A percentile compares a stretch with the other conserved stretches of the same genome.
Evolutionary conservation across 1,140 invertebrate species (phyloP).

Genomic region (Lordiphosa clarofinis): DNA sequence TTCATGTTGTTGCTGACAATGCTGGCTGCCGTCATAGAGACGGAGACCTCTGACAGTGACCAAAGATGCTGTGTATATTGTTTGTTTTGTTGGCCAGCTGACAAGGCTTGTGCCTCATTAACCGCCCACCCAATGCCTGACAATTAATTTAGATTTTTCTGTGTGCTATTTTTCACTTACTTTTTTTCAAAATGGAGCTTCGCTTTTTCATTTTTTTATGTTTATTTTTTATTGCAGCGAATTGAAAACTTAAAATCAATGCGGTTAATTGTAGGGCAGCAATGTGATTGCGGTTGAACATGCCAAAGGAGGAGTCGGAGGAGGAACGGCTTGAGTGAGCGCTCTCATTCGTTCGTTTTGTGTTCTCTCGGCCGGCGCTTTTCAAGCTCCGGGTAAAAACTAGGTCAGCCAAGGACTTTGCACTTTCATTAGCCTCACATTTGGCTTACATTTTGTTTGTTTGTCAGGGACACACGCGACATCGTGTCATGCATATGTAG

Average conservation of each 20-base stretch:
- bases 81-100: conserved; percentile 11
- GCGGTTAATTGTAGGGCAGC: conserved; percentile 35
- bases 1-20: too few relatives aligned
- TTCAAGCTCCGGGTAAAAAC: conserved; percentile 23
- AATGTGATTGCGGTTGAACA: conserved; percentile 26
- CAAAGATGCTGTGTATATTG: conserved; percentile 28
- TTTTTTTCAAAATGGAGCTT: conserved; percentile 43
- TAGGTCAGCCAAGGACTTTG: conserved; percentile 64
- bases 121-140: conserved; percentile 23
- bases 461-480: conserved; percentile 57
- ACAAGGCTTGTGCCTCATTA: conserved; percentile 36
- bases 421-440: conserved; percentile 48
- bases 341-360: conserved; percentile 16
- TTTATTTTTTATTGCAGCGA: too few relatives aligned
- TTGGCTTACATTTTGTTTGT: conserved; percentile 44
- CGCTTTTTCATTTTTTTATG: background rate
- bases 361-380: conserved; percentile 13
- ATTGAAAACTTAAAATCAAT: conserved; percentile 28
- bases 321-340: too few relatives aligned
- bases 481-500: conserved; percentile 18
- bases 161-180: conserved; percentile 54
- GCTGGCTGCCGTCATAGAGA: conserved; percentile 15
- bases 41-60: conserved; percentile 16
- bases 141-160: conserved; percentile 30
- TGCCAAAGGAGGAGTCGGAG: conserved; percentile 9